Base-by-base conservation (phyloP, 2,113 vertebrate genomes). In the Embiotoca jacksoni region DNA sequence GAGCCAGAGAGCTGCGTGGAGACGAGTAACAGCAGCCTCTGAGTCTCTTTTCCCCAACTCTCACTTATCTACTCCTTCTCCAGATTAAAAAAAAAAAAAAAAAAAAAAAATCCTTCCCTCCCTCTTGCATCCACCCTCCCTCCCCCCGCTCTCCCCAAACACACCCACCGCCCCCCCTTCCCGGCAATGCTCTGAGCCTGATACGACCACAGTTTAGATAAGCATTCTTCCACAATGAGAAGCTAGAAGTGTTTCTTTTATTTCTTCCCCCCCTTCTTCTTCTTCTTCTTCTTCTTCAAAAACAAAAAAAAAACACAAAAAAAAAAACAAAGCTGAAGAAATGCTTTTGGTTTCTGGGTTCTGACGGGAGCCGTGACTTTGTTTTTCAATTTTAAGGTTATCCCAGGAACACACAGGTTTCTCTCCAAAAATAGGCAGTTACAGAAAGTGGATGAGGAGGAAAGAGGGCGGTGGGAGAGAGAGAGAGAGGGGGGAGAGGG, bases 391-490 rank as follows among this genome's bases (percentile, higher is more conserved):
- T 94, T 91, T 91, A 87, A 87, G 90, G 80, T 94, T 89, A 91
- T 85, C 85, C 80, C 83, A 76, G 72, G 77, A 92, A 93, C 82
- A 94, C 86, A 82, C 88, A 74, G 69, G 78, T 91, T 88, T 87
- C 75, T 85, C 75, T 89, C 91, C 92, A 83, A 94, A 95, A 92
- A 94, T 78, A 93, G 89, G 86, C 93, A 93, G 78, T 9, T 46
- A 15, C 78, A 83, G 86, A 74, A 70, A 81, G 83, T 67, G 69
- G 76, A 80, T 54, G 72, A 54, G 61, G 44, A 67, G 70, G 41
- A 67, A 71, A 33, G 57, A 36, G 41, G 57, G 30, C 33, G 61
- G 70, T 63, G 35, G 69, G 39, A 37, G 58, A 41, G 69, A 76
- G 16, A 41, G 41, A 72, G 58, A 23, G 23, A 23, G 23, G 23